Conservation (phyloP, 2,797 vertebrate genomes). For the Syngnathus acus region DNA sequence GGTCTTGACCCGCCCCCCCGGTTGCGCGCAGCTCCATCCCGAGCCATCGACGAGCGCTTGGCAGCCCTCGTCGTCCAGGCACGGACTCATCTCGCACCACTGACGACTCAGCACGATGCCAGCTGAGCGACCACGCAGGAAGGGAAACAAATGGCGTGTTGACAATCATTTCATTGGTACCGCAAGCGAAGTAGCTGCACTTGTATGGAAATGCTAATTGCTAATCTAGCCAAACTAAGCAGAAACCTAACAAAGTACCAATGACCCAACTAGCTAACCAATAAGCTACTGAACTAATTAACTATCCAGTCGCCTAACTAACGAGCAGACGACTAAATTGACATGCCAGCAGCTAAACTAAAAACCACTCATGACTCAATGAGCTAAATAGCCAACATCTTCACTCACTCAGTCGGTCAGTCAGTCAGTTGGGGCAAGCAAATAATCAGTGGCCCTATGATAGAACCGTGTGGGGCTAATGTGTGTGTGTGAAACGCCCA, state of each 20-base stretch:
- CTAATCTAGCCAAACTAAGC: not conserved
- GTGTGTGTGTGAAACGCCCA: too few species aligned
- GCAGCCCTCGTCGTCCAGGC: constrained; percentile 90
- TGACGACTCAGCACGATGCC: constrained; percentile 83
- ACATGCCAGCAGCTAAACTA: too few species aligned
- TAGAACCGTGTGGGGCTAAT: too few species aligned
- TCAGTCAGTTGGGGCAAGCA: too few species aligned
- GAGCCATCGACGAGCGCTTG: constrained; percentile 88
- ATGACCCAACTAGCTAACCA: not conserved
- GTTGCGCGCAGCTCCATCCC: constrained; percentile 95
- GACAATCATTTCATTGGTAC: not conserved
- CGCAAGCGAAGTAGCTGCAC: not conserved
- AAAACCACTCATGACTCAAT: too few species aligned
- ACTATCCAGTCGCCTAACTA: too few species aligned
- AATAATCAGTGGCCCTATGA: too few species aligned
- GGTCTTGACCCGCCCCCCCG: constrained; percentile 90
- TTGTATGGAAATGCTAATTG: not conserved
- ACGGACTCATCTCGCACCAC: constrained; percentile 96
- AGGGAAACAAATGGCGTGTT: not conserved
- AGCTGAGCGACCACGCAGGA: constrained; percentile 62
- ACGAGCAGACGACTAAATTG: too few species aligned
- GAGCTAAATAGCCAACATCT: too few species aligned
- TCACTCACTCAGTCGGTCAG: too few species aligned
- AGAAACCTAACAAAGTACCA: not conserved
- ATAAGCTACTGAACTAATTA: too few species aligned